phyloP scores from a whole-genome alignment of 2,888 invertebrate genomes.

The Clepsis dumicolana region DNA sequence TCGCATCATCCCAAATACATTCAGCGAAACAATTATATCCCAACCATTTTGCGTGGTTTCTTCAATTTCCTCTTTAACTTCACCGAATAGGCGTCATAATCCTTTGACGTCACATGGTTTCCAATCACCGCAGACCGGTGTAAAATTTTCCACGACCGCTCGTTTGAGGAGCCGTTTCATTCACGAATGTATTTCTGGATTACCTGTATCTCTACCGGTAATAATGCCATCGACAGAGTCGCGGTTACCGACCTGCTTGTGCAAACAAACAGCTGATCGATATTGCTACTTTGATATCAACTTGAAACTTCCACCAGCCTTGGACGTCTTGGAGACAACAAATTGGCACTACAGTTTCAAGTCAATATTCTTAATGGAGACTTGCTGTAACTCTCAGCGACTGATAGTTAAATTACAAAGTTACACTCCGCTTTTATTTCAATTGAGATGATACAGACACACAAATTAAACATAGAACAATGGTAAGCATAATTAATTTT shows the following conservation, averaged over 20 bases:
- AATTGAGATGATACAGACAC: background rate
- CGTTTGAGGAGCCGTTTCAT: conserved; percentile 58
- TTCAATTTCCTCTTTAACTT: conserved; percentile 39
- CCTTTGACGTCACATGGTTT: conserved; percentile 56
- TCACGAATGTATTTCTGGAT: conserved; percentile 73
- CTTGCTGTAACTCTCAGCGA: background rate
- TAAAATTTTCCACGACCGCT: conserved; percentile 79
- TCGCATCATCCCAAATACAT: conserved; percentile 44
- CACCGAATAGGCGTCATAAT: conserved; percentile 54
- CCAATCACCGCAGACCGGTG: conserved; percentile 62
- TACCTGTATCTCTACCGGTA: conserved; percentile 56
- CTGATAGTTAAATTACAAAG: background rate
- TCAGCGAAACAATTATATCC: conserved; percentile 33
- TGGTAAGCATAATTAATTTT: too few relatives aligned
- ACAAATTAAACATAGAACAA: too few relatives aligned
- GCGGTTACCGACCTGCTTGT: conserved; percentile 77
- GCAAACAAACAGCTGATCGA: conserved; percentile 80
- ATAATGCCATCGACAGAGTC: conserved; percentile 72
- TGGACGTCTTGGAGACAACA: conserved; percentile 21
- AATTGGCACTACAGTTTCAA: conserved; percentile 15
- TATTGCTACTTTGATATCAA: conserved; percentile 58
- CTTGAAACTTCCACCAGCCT: conserved; percentile 42
- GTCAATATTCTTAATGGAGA: background rate
- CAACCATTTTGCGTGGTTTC: background rate
- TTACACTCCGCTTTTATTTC: background rate